phyloP scores from a whole-genome alignment of 2,888 invertebrate genomes.

The Emmelina monodactyla region DNA sequence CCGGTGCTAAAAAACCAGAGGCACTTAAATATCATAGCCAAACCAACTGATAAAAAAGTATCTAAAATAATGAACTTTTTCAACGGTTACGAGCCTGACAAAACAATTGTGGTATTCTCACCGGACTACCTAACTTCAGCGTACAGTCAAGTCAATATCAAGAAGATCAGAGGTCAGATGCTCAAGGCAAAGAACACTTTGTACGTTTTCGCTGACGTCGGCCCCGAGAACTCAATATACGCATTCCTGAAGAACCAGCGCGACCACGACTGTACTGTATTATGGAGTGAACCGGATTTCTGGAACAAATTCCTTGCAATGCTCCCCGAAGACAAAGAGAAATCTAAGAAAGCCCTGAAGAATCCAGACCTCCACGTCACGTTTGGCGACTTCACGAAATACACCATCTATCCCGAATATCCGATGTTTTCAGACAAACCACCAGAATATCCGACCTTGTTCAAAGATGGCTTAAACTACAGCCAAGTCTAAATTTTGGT shows the following conservation, averaged over 20 bases:
- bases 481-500: no score
- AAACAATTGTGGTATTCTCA: slow-evolving; percentile 40
- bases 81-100: slow-evolving; percentile 23
- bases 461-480: no score
- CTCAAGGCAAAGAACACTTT: slow-evolving; percentile 39
- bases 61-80: slow-evolving; percentile 22
- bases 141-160: slow-evolving; percentile 49
- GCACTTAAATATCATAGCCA: slow-evolving; percentile 19
- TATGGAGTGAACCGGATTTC: slow-evolving; percentile 47
- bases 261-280: slow-evolving; percentile 31
- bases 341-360: no score
- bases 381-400: no score
- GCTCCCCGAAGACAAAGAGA: slow-evolving; percentile 12
- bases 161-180: slow-evolving; percentile 50
- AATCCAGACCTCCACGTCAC: no score
- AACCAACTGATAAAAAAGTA: slow-evolving; percentile 7
- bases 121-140: slow-evolving; percentile 45
- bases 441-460: no score
- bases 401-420: no score
- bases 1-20: slow-evolving; percentile 32
- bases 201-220: slow-evolving; percentile 45
- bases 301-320: slow-evolving; percentile 36
- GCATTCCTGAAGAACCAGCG: slow-evolving; percentile 50
- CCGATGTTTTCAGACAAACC: no score
- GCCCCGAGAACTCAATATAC: slow-evolving; percentile 50